Evolutionary conservation across 2,797 vertebrate genomes (phyloP), one percentile per base, ranked within the genome.

Genomic region (Melanogrammus aeglefinus): DNA sequence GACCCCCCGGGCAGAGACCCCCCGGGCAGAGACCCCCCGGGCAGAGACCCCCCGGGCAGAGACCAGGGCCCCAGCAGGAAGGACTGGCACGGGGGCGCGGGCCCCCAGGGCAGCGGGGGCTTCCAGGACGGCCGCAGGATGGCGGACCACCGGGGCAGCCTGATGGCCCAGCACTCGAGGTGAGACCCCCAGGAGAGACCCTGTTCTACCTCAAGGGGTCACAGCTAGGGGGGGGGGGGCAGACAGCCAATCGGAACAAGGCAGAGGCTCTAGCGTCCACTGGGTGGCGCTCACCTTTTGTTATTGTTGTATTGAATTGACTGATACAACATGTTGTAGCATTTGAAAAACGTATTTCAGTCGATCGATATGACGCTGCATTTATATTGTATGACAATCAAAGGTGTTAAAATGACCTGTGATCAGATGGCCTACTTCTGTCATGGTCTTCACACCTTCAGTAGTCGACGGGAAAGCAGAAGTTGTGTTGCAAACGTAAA

Each of bases 111-210:
- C 0, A 93, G 95, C 0, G 93, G 95, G 1, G 92, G 95, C 24
- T 99, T 96, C 78, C 87, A 95, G 0, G 96, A 97, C 71, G 91
- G 92, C 9, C 94, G 96, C 78, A 92, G 97, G 80, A 95, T 98
- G 92, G 93, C 93, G 77, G 95, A 97, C 73, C 92, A 91, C 80
- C 94, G 96, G 12, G 90, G 96, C 83, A 89, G 93, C 91, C 95
- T 97, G 93, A 96, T 98, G 92, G 89, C 95, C 21, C 88, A 94
- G 3, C 94, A 97, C 72, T 92, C 96, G 47, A 97, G 97, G 98
- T 99, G 35, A 36, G 35, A 94, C 80, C 81, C 16, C 44, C 6
- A 29, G 6, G 75, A 1, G 5, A 73, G 44, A 47, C 14, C 13
- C 44, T 51, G 44, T 16, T 6, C 31, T 33, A 33, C 31, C 31